These are phyloP conservation scores for Eustalomyia histrio DNA, from an alignment of 2,888 invertebrate species.

Conservation along the genomic window DNA sequence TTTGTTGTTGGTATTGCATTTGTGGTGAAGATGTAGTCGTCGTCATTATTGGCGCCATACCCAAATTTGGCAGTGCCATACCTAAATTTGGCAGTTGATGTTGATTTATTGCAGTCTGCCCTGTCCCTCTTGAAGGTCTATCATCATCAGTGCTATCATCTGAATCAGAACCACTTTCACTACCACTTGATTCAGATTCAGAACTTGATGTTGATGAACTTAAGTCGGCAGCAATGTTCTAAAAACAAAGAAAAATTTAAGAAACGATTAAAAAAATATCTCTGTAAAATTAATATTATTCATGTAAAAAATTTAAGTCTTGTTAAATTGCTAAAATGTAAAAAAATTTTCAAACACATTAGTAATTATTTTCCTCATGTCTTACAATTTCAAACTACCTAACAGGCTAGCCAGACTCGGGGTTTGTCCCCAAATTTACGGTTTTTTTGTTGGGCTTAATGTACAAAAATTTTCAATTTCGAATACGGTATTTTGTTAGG, in stretches of 20 bases:
- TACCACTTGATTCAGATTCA: conserved; percentile 78
- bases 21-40: conserved; percentile 55
- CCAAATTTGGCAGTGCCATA: conserved; percentile 70
- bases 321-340: too few species aligned
- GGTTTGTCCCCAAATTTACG: too few species aligned
- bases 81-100: conserved; percentile 71
- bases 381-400: too few species aligned
- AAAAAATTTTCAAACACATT: too few species aligned
- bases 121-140: conserved; percentile 59
- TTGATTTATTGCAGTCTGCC: conserved; percentile 70
- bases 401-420: too few species aligned
- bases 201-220: conserved; percentile 78
- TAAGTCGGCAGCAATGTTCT: conserved; percentile 77
- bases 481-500: too few species aligned
- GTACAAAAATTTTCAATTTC: too few species aligned
- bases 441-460: too few species aligned
- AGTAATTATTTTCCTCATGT: too few species aligned
- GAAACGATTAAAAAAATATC: too few species aligned
- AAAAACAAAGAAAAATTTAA: conserved; percentile 51
- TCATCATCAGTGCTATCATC: conserved; percentile 77
- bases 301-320: too few species aligned
- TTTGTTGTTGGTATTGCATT: conserved; percentile 64
- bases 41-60: conserved; percentile 70
- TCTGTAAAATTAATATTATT: too few species aligned
- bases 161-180: conserved; percentile 78